Evolutionary conservation across 2,888 invertebrate genomes (phyloP), one percentile per base, ranked within the genome.

Genomic region (Drosophila monieri): DNA sequence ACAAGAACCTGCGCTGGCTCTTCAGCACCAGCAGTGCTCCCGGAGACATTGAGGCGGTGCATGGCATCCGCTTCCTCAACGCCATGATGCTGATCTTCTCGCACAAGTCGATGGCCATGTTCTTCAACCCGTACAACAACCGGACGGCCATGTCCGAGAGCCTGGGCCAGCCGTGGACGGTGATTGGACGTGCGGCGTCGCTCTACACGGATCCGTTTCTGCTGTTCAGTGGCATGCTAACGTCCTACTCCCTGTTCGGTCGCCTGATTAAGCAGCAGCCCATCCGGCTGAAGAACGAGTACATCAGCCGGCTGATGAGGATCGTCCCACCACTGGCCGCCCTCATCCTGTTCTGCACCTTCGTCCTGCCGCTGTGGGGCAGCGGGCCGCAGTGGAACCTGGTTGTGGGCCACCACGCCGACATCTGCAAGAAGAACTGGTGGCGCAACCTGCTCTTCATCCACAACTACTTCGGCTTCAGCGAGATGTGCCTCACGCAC

Each of bases 161-260:
- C 69, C 89, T 95, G 55, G 94, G 94, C 0, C 92, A 92, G 81
- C 93, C 94, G 3, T 95, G 94, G 94, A 94, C 94, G 0, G 94
- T 94, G 0, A 90, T 95, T 55, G 94, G 94, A 43, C 92, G 95
- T 78, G 94, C 94, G 0, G 95, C 95, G 1, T 94, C 94, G 74
- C 91, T 95, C 6, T 95, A 95, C 80, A 95, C 95, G 0, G 95
- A 95, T 91, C 94, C 95, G 0, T 95, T 95, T 88, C 93, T 95
- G 55, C 94, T 95, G 92, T 93, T 95, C 54, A 95, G 95, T 48
- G 95, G 94, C 21, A 93, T 94, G 74, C 85, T 95, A 52, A 94
- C 95, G 0, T 92, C 94, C 0, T 94, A 95, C 81, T 93, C 94
- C 0, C 91, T 95, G 18, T 90, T 94, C 56, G 94, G 94, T 8